A percentile compares a stretch with the other conserved stretches of the same genome.
These are phyloP conservation scores for Dendrophyllia cribrosa DNA, from an alignment of 64 coral and sea anemone genomes.

Conservation along the genomic window DNA sequence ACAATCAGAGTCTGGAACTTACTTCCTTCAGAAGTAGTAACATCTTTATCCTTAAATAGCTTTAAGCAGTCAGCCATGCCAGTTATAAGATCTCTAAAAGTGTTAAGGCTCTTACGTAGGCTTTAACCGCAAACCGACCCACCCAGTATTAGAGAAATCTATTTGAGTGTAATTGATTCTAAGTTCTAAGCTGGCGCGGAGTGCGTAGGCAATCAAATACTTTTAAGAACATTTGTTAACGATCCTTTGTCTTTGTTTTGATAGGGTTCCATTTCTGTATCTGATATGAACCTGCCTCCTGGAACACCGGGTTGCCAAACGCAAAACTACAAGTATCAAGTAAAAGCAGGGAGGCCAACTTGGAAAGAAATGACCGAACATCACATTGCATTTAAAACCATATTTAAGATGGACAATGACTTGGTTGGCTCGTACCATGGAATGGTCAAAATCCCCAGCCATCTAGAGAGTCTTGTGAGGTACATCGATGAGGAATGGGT, in stretches of 20 bases:
- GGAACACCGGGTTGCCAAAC: constrained; percentile 24
- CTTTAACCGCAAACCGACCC: too few species aligned
- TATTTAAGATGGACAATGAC: constrained; percentile 12
- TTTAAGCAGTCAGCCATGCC: too few species aligned
- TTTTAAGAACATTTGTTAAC: too few species aligned
- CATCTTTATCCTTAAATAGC: too few species aligned
- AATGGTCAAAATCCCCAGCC: background rate
- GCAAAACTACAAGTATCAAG: constrained; percentile 32
- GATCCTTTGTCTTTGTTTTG: background rate
- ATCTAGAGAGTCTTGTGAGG: background rate
- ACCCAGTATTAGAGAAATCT: too few species aligned
- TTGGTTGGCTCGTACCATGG: background rate
- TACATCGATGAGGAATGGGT: constrained; percentile 10
- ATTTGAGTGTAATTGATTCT: too few species aligned
- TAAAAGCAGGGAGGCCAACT: constrained; percentile 11
- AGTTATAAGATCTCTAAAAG: too few species aligned
- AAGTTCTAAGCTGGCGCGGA: too few species aligned
- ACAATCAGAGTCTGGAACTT: too few species aligned
- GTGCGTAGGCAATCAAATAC: too few species aligned
- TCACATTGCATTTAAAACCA: background rate
- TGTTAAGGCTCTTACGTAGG: too few species aligned
- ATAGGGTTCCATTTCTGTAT: constrained; percentile 12
- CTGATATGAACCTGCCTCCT: background rate
- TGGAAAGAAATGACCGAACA: constrained; percentile 24
- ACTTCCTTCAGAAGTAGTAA: too few species aligned